Conservation (phyloP, 2,888 invertebrate species). For the Neocrepidodera transversa region DNA sequence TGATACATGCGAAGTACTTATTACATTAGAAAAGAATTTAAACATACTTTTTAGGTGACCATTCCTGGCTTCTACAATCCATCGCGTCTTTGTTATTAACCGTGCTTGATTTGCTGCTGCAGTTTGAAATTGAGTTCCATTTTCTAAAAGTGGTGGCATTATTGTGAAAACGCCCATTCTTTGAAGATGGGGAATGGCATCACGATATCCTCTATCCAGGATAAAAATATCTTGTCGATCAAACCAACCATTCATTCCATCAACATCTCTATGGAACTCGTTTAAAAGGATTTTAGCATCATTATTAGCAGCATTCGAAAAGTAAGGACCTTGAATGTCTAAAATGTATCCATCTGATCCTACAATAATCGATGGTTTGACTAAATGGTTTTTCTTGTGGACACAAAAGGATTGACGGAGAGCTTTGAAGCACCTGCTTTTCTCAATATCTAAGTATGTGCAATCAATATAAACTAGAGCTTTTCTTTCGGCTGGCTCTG, state of each 20-base stretch:
- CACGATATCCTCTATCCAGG: constrained; percentile 12
- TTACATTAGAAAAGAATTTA: background rate
- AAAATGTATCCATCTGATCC: constrained; percentile 23
- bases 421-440: constrained; percentile 9
- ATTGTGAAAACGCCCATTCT: background rate
- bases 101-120: constrained; percentile 8
- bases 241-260: constrained; percentile 11
- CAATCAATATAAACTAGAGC: constrained; percentile 12
- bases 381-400: constrained; percentile 14
- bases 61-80: no score
- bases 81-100: constrained; percentile 1
- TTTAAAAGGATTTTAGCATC: constrained; percentile 9
- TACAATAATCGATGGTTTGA: constrained; percentile 14
- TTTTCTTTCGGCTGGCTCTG: constrained; percentile 3
- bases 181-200: constrained; percentile 7
- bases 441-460: constrained; percentile 15
- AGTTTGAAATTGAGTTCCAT: background rate
- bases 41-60: no score
- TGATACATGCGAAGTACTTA: background rate
- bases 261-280: constrained; percentile 15
- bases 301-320: constrained; percentile 10
- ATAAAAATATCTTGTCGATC: constrained; percentile 15
- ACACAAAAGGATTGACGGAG: constrained; percentile 11
- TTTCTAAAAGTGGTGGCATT: constrained; percentile 13
- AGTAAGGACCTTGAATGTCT: constrained; percentile 17